phyloP scores from a whole-genome alignment of 2,888 invertebrate species.

The Pteria penguin region DNA sequence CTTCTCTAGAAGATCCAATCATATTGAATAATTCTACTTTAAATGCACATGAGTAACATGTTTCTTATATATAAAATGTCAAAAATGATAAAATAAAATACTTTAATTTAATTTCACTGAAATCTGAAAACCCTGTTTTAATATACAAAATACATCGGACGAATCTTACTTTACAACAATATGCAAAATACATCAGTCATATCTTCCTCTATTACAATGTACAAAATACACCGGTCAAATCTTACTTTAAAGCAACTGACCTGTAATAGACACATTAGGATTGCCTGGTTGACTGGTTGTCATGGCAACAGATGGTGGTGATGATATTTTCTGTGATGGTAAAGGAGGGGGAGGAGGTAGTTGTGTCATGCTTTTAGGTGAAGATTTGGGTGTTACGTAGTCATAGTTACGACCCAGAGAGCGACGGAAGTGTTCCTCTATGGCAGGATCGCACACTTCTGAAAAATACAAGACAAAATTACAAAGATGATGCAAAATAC shows the following conservation, averaged over 20 bases:
- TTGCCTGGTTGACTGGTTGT: conserved; percentile 23
- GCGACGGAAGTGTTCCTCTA: conserved; percentile 96
- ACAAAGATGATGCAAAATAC: too few relatives aligned
- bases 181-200: background rate
- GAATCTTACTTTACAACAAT: background rate
- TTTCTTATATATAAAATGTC: too few relatives aligned
- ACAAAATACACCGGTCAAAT: background rate
- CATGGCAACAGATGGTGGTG: conserved; percentile 22
- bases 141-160: background rate
- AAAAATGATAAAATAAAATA: background rate
- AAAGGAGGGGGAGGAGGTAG: conserved; percentile 39
- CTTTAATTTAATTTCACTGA: too few relatives aligned
- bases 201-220: background rate
- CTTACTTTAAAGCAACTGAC: conserved; percentile 43
- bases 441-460: conserved; percentile 90
- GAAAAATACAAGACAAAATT: conserved; percentile 49
- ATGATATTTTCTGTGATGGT: conserved; percentile 30
- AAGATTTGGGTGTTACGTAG: conserved; percentile 48
- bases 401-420: conserved; percentile 86
- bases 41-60: too few relatives aligned
- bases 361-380: conserved; percentile 49
- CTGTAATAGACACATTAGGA: conserved; percentile 64
- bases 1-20: too few relatives aligned
- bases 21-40: too few relatives aligned
- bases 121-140: background rate